Evolutionary conservation across 2,888 invertebrate species (phyloP).

Genomic region (Papilio protenor): DNA sequence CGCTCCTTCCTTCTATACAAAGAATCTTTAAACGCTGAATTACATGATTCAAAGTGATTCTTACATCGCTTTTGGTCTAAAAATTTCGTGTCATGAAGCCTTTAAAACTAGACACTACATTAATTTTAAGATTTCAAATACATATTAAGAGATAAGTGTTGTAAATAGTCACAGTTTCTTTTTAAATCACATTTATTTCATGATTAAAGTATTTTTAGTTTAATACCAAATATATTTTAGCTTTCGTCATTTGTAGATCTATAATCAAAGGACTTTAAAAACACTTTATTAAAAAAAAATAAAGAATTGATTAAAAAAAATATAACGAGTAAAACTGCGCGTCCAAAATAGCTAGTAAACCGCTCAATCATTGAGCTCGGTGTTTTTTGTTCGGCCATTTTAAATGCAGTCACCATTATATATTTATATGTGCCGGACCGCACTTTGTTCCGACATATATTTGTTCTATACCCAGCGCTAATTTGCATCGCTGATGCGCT

Average conservation of each 20-base stretch:
- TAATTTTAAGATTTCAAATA: too few species aligned
- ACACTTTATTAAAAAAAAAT: not conserved
- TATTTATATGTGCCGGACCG: conserved; percentile 54
- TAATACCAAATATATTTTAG: not conserved
- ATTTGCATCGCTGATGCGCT: conserved; percentile 50
- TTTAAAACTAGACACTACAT: too few species aligned
- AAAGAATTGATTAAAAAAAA: not conserved
- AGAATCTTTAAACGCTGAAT: not conserved
- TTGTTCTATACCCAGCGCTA: conserved; percentile 50
- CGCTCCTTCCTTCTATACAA: not conserved
- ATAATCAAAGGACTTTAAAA: not conserved
- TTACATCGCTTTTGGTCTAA: too few species aligned
- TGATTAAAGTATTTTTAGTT: too few species aligned
- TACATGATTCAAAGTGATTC: not conserved
- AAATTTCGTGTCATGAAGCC: too few species aligned
- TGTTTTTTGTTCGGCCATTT: conserved; percentile 55
- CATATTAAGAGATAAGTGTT: too few species aligned
- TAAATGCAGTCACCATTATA: conserved; percentile 55
- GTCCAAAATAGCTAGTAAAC: conserved; percentile 39
- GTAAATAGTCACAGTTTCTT: too few species aligned
- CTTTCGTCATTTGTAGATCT: not conserved
- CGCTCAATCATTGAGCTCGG: conserved; percentile 45
- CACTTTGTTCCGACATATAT: conserved; percentile 53
- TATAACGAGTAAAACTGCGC: not conserved
- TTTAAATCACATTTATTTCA: too few species aligned